phyloP scores from a whole-genome alignment of 92 coral and sea anemone species.

The Diadumene lineata region DNA sequence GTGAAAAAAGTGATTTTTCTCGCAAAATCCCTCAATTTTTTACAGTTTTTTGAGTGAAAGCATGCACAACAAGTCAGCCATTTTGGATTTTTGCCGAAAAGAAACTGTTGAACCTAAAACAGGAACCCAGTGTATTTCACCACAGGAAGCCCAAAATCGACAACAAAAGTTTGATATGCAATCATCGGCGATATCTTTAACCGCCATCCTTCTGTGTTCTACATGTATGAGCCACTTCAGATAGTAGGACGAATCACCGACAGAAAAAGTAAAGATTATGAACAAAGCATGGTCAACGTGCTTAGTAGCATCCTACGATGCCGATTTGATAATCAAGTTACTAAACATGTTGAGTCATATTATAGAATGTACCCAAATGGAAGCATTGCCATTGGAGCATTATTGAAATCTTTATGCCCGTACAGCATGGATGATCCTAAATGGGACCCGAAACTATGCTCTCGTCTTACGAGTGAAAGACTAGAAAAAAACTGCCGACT shows the following conservation, averaged over 20 bases:
- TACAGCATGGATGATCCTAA: slow-evolving; percentile 21
- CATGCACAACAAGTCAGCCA: too few relatives aligned
- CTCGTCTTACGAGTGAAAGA: slow-evolving; percentile 14
- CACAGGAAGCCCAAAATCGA: too few relatives aligned
- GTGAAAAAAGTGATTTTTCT: too few relatives aligned
- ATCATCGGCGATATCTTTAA: slow-evolving; percentile 2
- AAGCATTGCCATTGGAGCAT: slow-evolving; percentile 10
- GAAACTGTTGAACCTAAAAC: too few relatives aligned
- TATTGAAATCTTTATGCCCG: slow-evolving; percentile 34
- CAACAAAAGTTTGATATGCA: too few relatives aligned
- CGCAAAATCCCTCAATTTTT: too few relatives aligned
- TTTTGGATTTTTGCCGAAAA: too few relatives aligned
- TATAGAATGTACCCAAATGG: slow-evolving; percentile 22
- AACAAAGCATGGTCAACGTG: slow-evolving; percentile 7
- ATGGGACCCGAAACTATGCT: slow-evolving; percentile 41
- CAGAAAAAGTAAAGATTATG: not conserved
- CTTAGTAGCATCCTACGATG: slow-evolving; percentile 24
- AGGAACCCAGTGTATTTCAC: too few relatives aligned
- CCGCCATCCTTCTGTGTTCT: slow-evolving; percentile 43
- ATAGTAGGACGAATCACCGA: slow-evolving; percentile 18
- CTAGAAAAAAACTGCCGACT: slow-evolving; percentile 9
- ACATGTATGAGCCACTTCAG: slow-evolving; percentile 45
- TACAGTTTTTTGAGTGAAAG: too few relatives aligned
- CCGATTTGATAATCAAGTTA: slow-evolving; percentile 10
- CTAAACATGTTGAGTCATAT: slow-evolving; percentile 1